Conservation (phyloP, 2,888 invertebrate species). For the Maniola hyperantus region DNA sequence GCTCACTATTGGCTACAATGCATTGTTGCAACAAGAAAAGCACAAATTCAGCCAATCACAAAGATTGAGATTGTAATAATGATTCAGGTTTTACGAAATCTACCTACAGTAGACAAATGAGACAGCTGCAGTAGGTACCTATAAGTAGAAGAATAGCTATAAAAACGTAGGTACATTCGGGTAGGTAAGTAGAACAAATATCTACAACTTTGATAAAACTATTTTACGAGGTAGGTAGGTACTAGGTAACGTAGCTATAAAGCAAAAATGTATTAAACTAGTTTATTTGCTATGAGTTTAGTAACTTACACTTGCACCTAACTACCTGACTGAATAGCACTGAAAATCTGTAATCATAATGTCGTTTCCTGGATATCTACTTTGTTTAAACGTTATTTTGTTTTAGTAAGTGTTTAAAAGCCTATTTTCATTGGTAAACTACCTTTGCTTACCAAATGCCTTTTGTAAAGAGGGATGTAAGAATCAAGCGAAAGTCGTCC, state of each 20-base stretch:
- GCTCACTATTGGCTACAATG: too few species aligned
- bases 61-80: too few species aligned
- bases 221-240: background rate
- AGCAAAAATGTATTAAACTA: background rate
- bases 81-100: too few species aligned
- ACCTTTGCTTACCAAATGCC: too few species aligned
- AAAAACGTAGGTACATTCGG: background rate
- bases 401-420: background rate
- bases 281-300: background rate
- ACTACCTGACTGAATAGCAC: background rate
- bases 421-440: background rate
- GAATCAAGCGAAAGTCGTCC: too few species aligned
- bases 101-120: too few species aligned
- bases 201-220: background rate
- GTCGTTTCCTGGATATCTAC: slow-evolving; percentile 7
- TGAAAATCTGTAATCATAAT: background rate
- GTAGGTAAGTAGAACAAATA: background rate
- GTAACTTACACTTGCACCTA: background rate
- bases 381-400: slow-evolving; percentile 5
- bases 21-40: too few species aligned
- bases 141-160: background rate
- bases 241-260: background rate
- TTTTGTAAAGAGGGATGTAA: too few species aligned
- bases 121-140: background rate
- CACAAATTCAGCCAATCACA: too few species aligned